phyloP scores from a whole-genome alignment of 2,797 vertebrate genomes.

The Anolis apletophallus region DNA sequence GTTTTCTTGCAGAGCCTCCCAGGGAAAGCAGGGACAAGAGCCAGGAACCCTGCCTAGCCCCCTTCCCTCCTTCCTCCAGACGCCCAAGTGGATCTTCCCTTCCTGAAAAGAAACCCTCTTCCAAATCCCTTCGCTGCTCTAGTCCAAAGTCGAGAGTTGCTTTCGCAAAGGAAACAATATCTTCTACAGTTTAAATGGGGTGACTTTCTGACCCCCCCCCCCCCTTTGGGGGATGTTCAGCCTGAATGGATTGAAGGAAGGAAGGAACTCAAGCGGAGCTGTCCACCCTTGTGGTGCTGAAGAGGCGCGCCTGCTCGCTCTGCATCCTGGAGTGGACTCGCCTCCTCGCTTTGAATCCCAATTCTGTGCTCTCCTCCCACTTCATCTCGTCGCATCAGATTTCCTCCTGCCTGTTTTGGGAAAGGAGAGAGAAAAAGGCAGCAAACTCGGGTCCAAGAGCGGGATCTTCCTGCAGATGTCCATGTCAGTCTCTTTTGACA shows the following conservation, averaged over 20 bases:
- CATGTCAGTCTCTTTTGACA: neutral
- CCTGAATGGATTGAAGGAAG: neutral
- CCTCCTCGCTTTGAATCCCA: neutral
- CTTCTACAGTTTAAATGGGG: neutral
- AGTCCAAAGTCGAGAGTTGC: neutral
- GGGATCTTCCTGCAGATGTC: neutral
- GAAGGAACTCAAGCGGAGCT: neutral
- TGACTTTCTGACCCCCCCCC: too few relatives aligned
- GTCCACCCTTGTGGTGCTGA: conserved; percentile 32
- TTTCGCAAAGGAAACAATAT: neutral
- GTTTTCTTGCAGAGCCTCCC: neutral
- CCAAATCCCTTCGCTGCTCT: neutral
- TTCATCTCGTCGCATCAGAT: neutral
- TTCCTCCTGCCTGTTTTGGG: neutral
- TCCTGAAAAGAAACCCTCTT: too few relatives aligned
- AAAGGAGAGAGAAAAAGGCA: neutral
- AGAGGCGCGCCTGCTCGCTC: neutral
- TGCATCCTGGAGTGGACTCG: neutral
- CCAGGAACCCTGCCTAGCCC: neutral
- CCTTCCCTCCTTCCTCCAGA: neutral
- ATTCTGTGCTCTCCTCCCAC: neutral
- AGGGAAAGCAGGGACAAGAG: neutral
- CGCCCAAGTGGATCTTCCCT: neutral
- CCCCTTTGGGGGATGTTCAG: neutral
- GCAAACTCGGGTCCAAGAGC: too few relatives aligned